Percentiles rank a stretch among this genome's conserved stretches.
phyloP scores from a whole-genome alignment of 2,888 invertebrate species.

The Pediacus dermestoides region DNA sequence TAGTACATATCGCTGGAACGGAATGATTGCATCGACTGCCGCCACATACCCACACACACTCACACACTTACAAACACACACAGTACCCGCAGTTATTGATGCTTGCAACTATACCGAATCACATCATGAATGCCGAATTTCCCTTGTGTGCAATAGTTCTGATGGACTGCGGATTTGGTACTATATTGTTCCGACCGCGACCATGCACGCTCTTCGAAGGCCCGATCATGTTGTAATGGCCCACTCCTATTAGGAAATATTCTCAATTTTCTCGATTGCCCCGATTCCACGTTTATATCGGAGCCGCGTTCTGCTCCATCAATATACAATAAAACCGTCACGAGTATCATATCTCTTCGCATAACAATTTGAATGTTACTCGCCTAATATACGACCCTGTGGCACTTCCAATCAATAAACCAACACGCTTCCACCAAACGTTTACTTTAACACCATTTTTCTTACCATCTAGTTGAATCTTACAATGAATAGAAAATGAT shows the following conservation, averaged over 20 bases:
- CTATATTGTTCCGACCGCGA: constrained; percentile 32
- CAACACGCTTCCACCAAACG: too few species aligned
- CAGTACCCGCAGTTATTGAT: constrained; percentile 40
- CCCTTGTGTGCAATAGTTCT: constrained; percentile 44
- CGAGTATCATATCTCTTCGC: too few species aligned
- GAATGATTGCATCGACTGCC: constrained; percentile 35
- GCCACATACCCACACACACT: constrained; percentile 2
- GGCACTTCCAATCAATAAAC: too few species aligned
- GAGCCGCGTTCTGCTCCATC: too few species aligned
- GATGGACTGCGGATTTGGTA: constrained; percentile 42
- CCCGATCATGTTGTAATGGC: constrained; percentile 26
- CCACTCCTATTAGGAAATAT: constrained; percentile 23
- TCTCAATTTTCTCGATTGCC: constrained; percentile 19
- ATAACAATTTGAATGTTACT: too few species aligned
- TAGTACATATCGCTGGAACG: constrained; percentile 39
- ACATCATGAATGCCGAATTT: constrained; percentile 47
- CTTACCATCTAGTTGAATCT: too few species aligned
- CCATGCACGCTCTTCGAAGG: constrained; percentile 16
- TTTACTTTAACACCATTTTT: too few species aligned
- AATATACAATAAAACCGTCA: too few species aligned
- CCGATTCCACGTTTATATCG: too few species aligned
- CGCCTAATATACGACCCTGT: too few species aligned
- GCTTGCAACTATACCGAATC: constrained; percentile 44
- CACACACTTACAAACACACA: constrained; percentile 13
- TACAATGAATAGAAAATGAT: too few species aligned